Evolutionary conservation across 2,113 vertebrate species (phyloP).

Genomic region (Silurus asotus): DNA sequence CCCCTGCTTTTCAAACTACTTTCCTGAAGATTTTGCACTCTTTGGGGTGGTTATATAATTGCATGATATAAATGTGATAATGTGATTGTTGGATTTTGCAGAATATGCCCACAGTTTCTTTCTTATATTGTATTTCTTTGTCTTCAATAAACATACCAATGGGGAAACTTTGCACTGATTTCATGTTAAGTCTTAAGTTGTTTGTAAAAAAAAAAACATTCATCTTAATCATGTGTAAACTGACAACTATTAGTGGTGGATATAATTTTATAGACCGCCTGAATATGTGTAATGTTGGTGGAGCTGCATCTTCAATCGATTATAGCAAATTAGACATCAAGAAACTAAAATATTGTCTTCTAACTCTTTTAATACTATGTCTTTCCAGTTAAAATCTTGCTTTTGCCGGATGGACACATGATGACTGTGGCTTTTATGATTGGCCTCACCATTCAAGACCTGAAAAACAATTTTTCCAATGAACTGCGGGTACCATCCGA

Average conservation of each 20-base stretch:
- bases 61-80: not conserved
- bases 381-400: slow-evolving; percentile 77
- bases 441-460: slow-evolving; percentile 64
- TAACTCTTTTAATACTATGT: slow-evolving; percentile 42
- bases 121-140: too few relatives aligned
- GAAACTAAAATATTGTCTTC: not conserved
- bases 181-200: not conserved
- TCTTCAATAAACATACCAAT: too few relatives aligned
- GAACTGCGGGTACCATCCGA: slow-evolving; percentile 73
- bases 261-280: not conserved
- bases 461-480: slow-evolving; percentile 74
- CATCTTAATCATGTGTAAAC: not conserved
- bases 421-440: slow-evolving; percentile 76
- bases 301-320: not conserved
- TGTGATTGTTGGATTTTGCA: not conserved
- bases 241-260: not conserved
- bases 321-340: not conserved
- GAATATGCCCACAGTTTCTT: not conserved
- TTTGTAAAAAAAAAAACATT: not conserved
- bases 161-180: not conserved
- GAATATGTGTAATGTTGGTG: not conserved
- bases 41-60: too few relatives aligned
- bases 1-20: not conserved
- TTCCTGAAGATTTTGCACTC: too few relatives aligned
- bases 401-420: slow-evolving; percentile 78